phyloP scores from a whole-genome alignment of 1,140 invertebrate genomes.

The Plodia interpunctella region DNA sequence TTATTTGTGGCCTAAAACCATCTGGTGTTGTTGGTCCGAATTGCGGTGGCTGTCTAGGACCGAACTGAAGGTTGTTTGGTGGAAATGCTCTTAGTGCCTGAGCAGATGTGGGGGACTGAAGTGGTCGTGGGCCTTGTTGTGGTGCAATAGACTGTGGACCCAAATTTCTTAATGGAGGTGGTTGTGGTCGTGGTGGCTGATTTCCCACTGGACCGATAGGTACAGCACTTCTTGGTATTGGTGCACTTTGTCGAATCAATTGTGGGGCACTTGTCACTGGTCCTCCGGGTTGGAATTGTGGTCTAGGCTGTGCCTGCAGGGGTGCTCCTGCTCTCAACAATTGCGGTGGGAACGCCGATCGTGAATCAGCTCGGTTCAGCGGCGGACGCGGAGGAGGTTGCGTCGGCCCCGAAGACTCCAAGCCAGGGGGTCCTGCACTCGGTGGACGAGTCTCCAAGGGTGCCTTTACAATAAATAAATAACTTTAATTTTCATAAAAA shows the following conservation, averaged over 20 bases:
- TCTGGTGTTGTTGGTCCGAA: constrained; percentile 46
- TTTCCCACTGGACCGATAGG: constrained; percentile 39
- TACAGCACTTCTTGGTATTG: constrained; percentile 35
- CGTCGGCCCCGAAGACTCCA: constrained; percentile 29
- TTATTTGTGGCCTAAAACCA: constrained; percentile 34
- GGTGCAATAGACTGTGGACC: constrained; percentile 53
- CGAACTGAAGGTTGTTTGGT: constrained; percentile 67
- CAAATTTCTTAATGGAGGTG: constrained; percentile 32
- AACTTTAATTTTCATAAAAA: neutral
- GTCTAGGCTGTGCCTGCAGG: constrained; percentile 50
- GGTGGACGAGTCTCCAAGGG: constrained; percentile 48
- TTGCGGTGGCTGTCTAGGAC: constrained; percentile 57
- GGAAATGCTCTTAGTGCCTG: constrained; percentile 51
- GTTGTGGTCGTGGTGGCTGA: constrained; percentile 39
- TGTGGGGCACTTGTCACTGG: constrained; percentile 54
- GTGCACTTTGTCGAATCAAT: constrained; percentile 43
- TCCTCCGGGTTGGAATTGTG: constrained; percentile 68
- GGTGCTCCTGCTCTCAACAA: constrained; percentile 43
- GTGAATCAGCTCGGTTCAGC: constrained; percentile 69
- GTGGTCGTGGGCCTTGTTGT: constrained; percentile 48
- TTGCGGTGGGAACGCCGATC: constrained; percentile 49
- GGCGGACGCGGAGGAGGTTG: constrained; percentile 47
- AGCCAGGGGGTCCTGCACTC: constrained; percentile 35
- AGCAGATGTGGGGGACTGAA: constrained; percentile 43
- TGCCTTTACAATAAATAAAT: constrained; percentile 43